Evolutionary conservation across 2,888 invertebrate species (phyloP), one percentile per base, ranked within the genome.

Genomic region (Hydriomena furcata): DNA sequence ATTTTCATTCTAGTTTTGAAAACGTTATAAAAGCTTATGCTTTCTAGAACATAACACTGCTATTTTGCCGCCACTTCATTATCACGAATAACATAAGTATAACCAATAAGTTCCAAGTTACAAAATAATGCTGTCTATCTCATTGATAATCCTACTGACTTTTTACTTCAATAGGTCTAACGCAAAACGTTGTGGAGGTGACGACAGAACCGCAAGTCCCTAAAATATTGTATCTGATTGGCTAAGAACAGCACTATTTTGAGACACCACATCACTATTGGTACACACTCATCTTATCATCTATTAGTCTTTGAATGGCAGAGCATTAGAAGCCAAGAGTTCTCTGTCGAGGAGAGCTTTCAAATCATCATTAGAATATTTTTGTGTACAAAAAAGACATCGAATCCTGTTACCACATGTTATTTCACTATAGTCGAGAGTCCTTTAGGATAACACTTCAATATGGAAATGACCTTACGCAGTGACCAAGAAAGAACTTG

Each of bases 21-120:
- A 4, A 17, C 2, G 4, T 17, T 4, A 4, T 10, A 11, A 24
- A 12, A 20, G 27, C 38, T 28, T 38, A 17, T 1, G 38, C 27
- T 38, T 38, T 12, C 12, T 28, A 31, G 3, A 10, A 17, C 8
- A 7, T 5, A 10, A 31, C 11, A n/a, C 11, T 31, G 12, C 20
- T 50, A 55, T 38, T 61, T 55, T 48, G 61, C 50, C 38, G 50
- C 47, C 48, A 44, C 47, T 7, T 58, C 58, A 61, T 57, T 57
- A 7, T 21, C 38, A 34, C 20, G 8, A 21, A 17, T 30, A 11
- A 1, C 30, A 48, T 41, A 3, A 3, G n/a, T n/a, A n/a, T 23
- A n/a, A 8, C 10, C 6, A 25, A 11, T 20, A 17, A n/a, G 40
- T 32, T 38, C 11, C 11, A 61, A 57, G 60, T 51, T 47, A 45